A percentile compares a stretch with the other conserved stretches of the same genome.
These are phyloP conservation scores for Cyclopterus lumpus DNA, from an alignment of 2,797 vertebrate genomes.

Conservation along the genomic window DNA sequence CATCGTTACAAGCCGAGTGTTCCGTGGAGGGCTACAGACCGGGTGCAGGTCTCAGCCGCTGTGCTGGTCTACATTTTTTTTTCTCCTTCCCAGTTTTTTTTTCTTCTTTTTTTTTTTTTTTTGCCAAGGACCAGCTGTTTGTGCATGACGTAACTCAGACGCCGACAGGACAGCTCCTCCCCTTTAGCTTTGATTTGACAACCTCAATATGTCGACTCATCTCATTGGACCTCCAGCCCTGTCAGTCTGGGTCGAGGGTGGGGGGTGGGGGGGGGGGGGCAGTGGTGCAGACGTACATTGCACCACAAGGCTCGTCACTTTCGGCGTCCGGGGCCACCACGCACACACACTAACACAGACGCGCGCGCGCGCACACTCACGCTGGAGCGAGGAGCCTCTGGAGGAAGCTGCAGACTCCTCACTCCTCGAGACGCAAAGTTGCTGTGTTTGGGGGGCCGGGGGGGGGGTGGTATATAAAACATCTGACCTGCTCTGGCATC, in stretches of 20 bases:
- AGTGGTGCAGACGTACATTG: constrained; percentile 70
- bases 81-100: constrained; percentile 56
- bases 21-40: constrained; percentile 75
- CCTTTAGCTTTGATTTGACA: constrained; percentile 80
- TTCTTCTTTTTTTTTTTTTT: constrained; percentile 8
- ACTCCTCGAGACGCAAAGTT: constrained; percentile 32
- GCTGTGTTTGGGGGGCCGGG: neutral
- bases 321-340: constrained; percentile 54
- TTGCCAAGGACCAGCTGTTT: constrained; percentile 87
- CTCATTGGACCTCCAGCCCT: constrained; percentile 71
- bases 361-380: neutral
- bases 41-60: constrained; percentile 80
- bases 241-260: constrained; percentile 63
- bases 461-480: neutral
- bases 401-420: constrained; percentile 25
- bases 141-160: constrained; percentile 85
- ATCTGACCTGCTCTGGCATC: constrained; percentile 14
- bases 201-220: constrained; percentile 59
- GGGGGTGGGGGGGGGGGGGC: neutral
- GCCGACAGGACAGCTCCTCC: constrained; percentile 78
- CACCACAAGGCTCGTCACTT: constrained; percentile 69
- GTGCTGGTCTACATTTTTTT: constrained; percentile 83
- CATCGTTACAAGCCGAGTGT: constrained; percentile 77
- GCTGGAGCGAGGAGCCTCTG: constrained; percentile 20
- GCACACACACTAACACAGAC: constrained; percentile 17